These are phyloP conservation scores for Arnoldichthys spilopterus DNA, from an alignment of 2,797 vertebrate species.

Conservation along the genomic window DNA sequence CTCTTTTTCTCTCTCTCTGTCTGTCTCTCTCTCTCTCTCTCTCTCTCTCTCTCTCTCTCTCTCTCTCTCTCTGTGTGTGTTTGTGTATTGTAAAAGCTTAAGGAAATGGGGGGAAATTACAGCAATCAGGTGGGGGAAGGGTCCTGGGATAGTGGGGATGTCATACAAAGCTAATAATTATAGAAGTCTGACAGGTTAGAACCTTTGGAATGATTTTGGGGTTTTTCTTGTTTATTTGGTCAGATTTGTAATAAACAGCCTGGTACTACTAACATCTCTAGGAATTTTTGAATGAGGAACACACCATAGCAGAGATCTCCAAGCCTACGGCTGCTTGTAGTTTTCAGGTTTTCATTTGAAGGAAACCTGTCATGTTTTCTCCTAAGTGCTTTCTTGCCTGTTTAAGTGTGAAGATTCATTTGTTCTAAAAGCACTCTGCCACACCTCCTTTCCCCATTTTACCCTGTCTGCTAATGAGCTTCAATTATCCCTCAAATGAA, in stretches of 20 bases:
- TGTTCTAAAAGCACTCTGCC: constrained; percentile 33
- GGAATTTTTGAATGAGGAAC: neutral
- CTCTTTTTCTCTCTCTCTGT: neutral
- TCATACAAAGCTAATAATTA: constrained; percentile 49
- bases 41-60: neutral
- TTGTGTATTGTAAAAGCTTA: too few relatives aligned
- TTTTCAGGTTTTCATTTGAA: neutral
- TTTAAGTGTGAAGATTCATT: constrained; percentile 34
- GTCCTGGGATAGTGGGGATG: neutral
- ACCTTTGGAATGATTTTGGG: neutral
- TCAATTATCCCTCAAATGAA: constrained; percentile 44
- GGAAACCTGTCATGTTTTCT: constrained; percentile 1
- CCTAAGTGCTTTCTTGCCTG: constrained; percentile 40
- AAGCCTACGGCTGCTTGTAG: neutral
- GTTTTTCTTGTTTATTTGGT: neutral
- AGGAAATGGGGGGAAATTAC: constrained; percentile 55
- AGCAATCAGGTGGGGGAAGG: constrained; percentile 54
- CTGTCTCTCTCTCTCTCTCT: neutral
- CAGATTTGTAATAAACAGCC: neutral
- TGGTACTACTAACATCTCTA: neutral
- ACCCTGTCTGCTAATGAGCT: constrained; percentile 11
- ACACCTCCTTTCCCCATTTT: neutral
- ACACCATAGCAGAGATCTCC: neutral
- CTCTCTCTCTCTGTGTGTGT: neutral
- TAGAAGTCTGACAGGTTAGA: constrained; percentile 41